phyloP scores from a whole-genome alignment of 2,888 invertebrate genomes.

The Brachypalpus laphriformis region DNA sequence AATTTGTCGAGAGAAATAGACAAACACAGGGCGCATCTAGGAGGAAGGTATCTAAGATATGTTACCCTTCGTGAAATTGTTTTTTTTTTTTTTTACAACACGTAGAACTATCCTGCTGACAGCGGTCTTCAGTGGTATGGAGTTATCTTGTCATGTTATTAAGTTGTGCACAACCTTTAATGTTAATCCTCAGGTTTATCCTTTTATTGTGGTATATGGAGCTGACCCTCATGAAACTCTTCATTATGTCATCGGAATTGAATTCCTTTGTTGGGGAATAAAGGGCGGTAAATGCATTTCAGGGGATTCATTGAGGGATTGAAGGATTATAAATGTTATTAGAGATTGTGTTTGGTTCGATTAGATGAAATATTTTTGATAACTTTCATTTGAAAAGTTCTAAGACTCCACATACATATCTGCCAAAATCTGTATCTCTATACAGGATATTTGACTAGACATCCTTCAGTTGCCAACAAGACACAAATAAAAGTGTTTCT shows the following conservation, averaged over 20 bases:
- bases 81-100: constrained; percentile 3
- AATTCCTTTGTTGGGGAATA: constrained; percentile 21
- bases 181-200: constrained; percentile 24
- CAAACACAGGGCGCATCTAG: not conserved
- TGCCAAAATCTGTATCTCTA: not conserved
- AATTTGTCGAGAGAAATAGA: constrained; percentile 43
- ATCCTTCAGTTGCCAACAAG: not conserved
- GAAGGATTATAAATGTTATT: constrained; percentile 5
- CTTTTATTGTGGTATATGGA: not conserved
- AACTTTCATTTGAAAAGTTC: no score
- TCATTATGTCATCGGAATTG: constrained; percentile 37
- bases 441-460: not conserved
- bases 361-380: not conserved
- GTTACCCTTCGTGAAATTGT: constrained; percentile 12
- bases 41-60: not conserved
- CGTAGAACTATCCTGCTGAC: not conserved
- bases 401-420: no score
- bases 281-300: constrained; percentile 23
- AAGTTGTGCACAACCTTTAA: constrained; percentile 31
- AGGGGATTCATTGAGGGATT: not conserved
- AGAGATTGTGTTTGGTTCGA: not conserved
- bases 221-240: not conserved
- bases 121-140: not conserved
- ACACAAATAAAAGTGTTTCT: not conserved
- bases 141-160: constrained; percentile 32